phyloP scores from a whole-genome alignment of 2,113 vertebrate genomes.

The Tetraodon nigroviridis region DNA sequence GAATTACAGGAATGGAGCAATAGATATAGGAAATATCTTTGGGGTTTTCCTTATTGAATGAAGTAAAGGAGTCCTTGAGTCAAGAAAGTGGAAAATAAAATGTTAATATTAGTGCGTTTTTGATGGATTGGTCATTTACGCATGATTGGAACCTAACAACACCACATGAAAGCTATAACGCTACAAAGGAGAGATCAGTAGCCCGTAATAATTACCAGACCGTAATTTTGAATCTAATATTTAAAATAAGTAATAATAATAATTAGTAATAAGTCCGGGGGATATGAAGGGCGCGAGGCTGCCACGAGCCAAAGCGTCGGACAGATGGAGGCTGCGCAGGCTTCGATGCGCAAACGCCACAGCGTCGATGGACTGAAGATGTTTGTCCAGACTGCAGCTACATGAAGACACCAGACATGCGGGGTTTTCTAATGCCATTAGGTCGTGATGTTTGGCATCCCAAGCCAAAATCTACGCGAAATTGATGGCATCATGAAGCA shows the following conservation, averaged over 20 bases:
- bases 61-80: not conserved
- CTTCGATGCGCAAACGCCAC: conserved; percentile 42
- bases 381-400: not conserved
- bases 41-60: not conserved
- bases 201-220: no score
- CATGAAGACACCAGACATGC: conserved; percentile 14
- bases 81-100: not conserved
- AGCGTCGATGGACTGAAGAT: conserved; percentile 18
- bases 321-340: conserved; percentile 47
- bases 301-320: conserved; percentile 61
- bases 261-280: not conserved
- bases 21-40: not conserved
- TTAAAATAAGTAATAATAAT: not conserved
- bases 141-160: no score
- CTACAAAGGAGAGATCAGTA: no score
- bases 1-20: conserved; percentile 4
- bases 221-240: no score
- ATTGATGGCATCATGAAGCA: conserved; percentile 1
- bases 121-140: no score
- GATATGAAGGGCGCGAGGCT: conserved; percentile 54
- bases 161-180: no score
- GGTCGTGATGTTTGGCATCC: conserved; percentile 43
- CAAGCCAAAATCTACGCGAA: conserved; percentile 50
- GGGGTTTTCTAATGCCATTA: not conserved
- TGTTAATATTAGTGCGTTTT: no score